Percentiles rank a stretch among this genome's conserved stretches.
Evolutionary conservation across 1,140 invertebrate genomes (phyloP).

Genomic region (Diabrotica undecimpunctata): DNA sequence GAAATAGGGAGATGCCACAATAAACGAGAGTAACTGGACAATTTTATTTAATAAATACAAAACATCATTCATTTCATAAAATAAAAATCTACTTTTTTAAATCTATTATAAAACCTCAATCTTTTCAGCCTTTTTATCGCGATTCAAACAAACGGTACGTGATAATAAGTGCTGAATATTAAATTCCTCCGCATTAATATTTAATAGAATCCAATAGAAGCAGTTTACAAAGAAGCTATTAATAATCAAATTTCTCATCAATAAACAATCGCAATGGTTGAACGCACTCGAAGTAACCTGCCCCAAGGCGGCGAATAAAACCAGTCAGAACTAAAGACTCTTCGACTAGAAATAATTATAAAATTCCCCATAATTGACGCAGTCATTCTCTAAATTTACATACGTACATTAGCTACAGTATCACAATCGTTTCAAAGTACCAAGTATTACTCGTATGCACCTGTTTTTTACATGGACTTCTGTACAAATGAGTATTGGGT

Average conservation of each 20-base stretch:
- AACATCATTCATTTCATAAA: no score
- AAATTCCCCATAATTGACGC: conserved; percentile 33
- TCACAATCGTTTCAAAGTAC: conserved; percentile 13
- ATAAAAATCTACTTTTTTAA: no score
- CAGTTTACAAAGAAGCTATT: conserved; percentile 10
- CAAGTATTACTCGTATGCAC: conserved; percentile 7
- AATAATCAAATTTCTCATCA: conserved; percentile 17
- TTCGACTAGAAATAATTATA: conserved; percentile 26
- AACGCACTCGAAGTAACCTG: conserved; percentile 4
- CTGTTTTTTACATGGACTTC: conserved; percentile 27
- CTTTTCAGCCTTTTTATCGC: no score
- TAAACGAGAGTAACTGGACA: no score
- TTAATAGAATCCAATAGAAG: conserved; percentile 1
- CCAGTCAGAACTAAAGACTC: conserved; percentile 6
- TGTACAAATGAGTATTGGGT: conserved; percentile 32
- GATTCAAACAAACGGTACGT: no score
- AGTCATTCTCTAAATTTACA: conserved; percentile 33
- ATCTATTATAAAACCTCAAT: no score
- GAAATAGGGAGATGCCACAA: no score
- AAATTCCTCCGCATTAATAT: conserved; percentile 1
- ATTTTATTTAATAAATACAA: no score
- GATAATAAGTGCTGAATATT: background rate
- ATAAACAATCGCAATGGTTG: conserved; percentile 19
- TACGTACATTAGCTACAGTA: conserved; percentile 32
- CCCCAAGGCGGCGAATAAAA: conserved; percentile 11